These are phyloP conservation scores for Tenthredo notha DNA, from an alignment of 2,888 invertebrate genomes.

Conservation along the genomic window DNA sequence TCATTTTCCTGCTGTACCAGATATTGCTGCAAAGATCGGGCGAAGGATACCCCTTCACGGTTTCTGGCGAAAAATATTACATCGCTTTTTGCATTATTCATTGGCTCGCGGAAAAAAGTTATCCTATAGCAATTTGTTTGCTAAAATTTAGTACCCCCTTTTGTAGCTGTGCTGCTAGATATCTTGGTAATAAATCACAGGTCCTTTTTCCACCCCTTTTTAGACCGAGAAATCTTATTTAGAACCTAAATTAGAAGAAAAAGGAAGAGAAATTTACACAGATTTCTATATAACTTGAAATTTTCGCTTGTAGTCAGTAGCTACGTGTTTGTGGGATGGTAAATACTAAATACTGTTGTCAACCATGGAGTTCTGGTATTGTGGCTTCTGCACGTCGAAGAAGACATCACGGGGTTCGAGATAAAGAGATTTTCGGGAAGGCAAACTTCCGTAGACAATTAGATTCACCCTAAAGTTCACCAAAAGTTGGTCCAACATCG, in stretches of 20 bases:
- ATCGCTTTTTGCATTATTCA: slow-evolving; percentile 48
- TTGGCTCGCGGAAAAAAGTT: slow-evolving; percentile 22
- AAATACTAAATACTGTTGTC: slow-evolving; percentile 31
- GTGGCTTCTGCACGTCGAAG: slow-evolving; percentile 46
- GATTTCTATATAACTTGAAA: background rate
- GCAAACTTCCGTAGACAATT: slow-evolving; percentile 66
- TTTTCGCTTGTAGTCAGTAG: background rate
- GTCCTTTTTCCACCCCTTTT: background rate
- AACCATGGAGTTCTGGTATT: slow-evolving; percentile 5
- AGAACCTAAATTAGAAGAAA: background rate
- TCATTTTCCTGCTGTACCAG: slow-evolving; percentile 12
- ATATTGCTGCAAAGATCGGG: slow-evolving; percentile 44
- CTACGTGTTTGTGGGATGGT: slow-evolving; percentile 7
- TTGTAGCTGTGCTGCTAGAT: slow-evolving; percentile 4
- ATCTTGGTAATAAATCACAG: background rate
- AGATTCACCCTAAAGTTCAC: slow-evolving; percentile 68
- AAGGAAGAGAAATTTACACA: background rate
- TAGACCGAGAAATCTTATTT: background rate
- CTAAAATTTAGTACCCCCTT: slow-evolving; percentile 36
- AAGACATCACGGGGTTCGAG: slow-evolving; percentile 65
- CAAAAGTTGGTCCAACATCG: slow-evolving; percentile 70
- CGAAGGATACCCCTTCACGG: background rate
- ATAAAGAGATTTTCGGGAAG: slow-evolving; percentile 59
- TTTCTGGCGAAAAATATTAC: slow-evolving; percentile 45
- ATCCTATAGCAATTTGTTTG: slow-evolving; percentile 26